Conservation (phyloP, 2,113 vertebrate genomes). For the Speoplatyrhinus poulsoni region DNA sequence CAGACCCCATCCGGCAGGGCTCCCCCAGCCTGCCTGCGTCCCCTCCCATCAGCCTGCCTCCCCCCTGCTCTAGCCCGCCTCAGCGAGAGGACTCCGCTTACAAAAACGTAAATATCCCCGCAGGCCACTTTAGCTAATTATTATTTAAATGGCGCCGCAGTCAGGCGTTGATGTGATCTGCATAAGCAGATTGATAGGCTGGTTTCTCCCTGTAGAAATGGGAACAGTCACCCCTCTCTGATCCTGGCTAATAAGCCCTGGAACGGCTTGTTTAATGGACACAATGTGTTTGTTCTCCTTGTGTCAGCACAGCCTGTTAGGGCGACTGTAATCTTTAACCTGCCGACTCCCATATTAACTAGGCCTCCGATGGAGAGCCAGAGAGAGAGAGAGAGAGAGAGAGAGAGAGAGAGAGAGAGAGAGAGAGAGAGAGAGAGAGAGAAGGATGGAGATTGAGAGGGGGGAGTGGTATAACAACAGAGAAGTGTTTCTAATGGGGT, state of each 20-base stretch:
- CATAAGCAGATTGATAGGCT: constrained; percentile 78
- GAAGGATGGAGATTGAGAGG: not conserved
- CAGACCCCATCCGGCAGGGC: constrained; percentile 78
- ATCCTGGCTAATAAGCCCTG: constrained; percentile 77
- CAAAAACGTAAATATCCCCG: constrained; percentile 95
- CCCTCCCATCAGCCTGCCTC: constrained; percentile 71
- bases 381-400: constrained; percentile 18
- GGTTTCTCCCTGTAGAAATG: constrained; percentile 79
- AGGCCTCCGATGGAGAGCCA: constrained; percentile 36
- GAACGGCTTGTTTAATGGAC: constrained; percentile 77
- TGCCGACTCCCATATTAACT: constrained; percentile 72
- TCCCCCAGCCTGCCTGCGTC: constrained; percentile 71
- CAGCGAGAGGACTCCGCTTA: constrained; percentile 86
- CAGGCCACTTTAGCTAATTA: constrained; percentile 80
- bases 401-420: constrained; percentile 1
- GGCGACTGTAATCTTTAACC: constrained; percentile 79
- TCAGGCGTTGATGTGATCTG: constrained; percentile 79
- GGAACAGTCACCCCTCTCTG: constrained; percentile 81
- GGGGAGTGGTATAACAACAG: not conserved
- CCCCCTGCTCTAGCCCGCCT: constrained; percentile 77
- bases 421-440: not conserved
- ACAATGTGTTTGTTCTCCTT: constrained; percentile 71
- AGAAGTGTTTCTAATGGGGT: not conserved
- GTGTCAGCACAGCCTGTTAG: constrained; percentile 76
- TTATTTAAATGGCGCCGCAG: constrained; percentile 80